A percentile compares a stretch with the other conserved stretches of the same genome.
phyloP scores from a whole-genome alignment of 2,113 vertebrate species.

The Parus major region DNA sequence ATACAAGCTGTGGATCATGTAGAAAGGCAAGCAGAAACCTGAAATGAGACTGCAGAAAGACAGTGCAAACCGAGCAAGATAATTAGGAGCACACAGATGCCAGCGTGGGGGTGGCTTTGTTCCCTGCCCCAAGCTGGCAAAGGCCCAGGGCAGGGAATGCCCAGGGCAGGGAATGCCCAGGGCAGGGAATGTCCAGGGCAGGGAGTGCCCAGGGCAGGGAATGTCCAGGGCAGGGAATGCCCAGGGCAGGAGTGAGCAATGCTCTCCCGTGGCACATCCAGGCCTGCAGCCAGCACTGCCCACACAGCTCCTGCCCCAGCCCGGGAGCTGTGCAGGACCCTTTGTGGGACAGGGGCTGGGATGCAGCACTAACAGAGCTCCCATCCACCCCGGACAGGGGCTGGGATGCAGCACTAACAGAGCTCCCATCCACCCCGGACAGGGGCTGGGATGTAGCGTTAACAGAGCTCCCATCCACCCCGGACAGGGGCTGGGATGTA shows the following conservation, averaged over 20 bases:
- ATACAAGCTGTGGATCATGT: not conserved
- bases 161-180: not conserved
- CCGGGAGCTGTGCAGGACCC: not conserved
- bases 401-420: too few relatives aligned
- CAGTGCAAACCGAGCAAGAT: not conserved
- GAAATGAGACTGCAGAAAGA: not conserved
- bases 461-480: not conserved
- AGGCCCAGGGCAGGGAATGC: not conserved
- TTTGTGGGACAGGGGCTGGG: accelerated
- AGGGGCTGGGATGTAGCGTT: not conserved
- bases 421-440: too few relatives aligned
- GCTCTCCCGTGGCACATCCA: not conserved
- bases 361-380: too few relatives aligned
- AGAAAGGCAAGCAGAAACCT: not conserved
- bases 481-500: too few relatives aligned
- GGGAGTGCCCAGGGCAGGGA: not conserved
- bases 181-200: not conserved
- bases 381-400: too few relatives aligned
- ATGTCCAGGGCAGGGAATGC: not conserved
- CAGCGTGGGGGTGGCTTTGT: not conserved
- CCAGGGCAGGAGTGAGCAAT: not conserved
- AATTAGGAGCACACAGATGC: not conserved
- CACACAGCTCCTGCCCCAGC: not conserved
- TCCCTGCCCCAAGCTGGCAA: not conserved
- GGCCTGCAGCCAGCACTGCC: accelerated